Evolutionary conservation across 2,888 invertebrate species (phyloP), one percentile per base, ranked within the genome.

Genomic region (Drosophila melanosoma): DNA sequence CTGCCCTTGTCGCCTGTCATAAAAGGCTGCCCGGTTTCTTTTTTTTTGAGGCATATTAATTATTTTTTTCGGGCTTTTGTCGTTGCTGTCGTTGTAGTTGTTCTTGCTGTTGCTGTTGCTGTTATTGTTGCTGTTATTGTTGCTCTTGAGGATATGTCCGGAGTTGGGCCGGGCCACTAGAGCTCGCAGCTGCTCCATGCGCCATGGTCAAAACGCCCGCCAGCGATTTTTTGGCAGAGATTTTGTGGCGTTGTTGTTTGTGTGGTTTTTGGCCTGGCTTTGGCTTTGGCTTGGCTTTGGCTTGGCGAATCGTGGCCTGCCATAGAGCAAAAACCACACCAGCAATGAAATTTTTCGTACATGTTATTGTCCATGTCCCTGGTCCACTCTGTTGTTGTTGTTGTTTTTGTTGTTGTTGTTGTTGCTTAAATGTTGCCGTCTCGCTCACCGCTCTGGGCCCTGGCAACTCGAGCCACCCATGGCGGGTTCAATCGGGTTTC

Each of bases 1-100:
- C 79, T 89, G 87, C 86, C 86, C 91, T 90, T 89, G 90, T 87
- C 81, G 81, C 82, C 81, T 91, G 89, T 90, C 90, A 91, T 90
- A 90, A 91, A 90, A 89, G 84, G 79, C 82, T 71, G 82, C 69
- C 73, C 74, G 77, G 82, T 60, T 67, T 64, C 65, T 73, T 74
- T 86, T 73, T 74, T 86, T 82, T 86, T 85, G 87, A 83, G 91
- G 92, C 91, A 91, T 91, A 91, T 91, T 91, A 91, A 91, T 91
- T 91, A 91, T 91, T 90, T 79, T 79, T 76, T 81, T 78, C 53
- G 68, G 66, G 67, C 86, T 87, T 88, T 83, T 81, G 84, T 90
- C 76, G 79, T 85, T 73, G 84, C 70, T 69, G 87, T 69, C 59
- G 71, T 66, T 79, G 79, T 74, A 60, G 67, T 56, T 68, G 74